A percentile compares a stretch with the other conserved stretches of the same genome.
These are phyloP conservation scores for Sminthurides bifidus DNA, from an alignment of 1,140 invertebrate genomes.

Conservation along the genomic window DNA sequence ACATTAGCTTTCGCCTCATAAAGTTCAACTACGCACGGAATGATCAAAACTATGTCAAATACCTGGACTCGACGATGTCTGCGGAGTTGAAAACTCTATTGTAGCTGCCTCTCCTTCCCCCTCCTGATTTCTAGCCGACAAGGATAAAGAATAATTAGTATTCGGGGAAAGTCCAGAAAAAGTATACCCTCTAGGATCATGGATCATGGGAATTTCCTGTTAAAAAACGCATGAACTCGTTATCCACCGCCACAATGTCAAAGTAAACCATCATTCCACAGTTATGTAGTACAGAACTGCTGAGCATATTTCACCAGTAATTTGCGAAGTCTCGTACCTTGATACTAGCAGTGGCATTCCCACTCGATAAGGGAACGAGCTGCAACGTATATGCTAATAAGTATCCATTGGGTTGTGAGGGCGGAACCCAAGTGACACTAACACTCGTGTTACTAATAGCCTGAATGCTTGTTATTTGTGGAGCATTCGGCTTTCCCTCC, in stretches of 20 bases:
- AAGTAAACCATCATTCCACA: background rate
- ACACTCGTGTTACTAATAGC: constrained; percentile 70
- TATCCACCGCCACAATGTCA: background rate
- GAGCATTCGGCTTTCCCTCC: constrained; percentile 54
- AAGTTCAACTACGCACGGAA: too few species aligned
- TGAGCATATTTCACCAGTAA: background rate
- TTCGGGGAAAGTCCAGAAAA: constrained; percentile 65
- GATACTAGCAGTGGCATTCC: too few species aligned
- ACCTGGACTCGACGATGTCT: constrained; percentile 42
- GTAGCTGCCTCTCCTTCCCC: constrained; percentile 61
- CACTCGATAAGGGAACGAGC: too few species aligned
- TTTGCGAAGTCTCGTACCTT: too few species aligned
- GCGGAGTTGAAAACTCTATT: constrained; percentile 51
- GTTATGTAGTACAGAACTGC: too few species aligned
- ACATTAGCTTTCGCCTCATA: too few species aligned
- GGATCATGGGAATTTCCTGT: constrained; percentile 56
- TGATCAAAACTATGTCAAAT: constrained; percentile 40
- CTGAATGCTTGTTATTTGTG: constrained; percentile 57
- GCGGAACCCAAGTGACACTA: constrained; percentile 74
- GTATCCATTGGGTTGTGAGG: constrained; percentile 72
- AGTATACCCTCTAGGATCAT: constrained; percentile 52
- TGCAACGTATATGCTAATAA: background rate
- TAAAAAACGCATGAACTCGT: background rate
- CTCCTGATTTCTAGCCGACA: constrained; percentile 64
- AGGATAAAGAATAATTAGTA: constrained; percentile 60